phyloP scores from a whole-genome alignment of 2,797 vertebrate genomes.

The Artibeus jamaicensis region DNA sequence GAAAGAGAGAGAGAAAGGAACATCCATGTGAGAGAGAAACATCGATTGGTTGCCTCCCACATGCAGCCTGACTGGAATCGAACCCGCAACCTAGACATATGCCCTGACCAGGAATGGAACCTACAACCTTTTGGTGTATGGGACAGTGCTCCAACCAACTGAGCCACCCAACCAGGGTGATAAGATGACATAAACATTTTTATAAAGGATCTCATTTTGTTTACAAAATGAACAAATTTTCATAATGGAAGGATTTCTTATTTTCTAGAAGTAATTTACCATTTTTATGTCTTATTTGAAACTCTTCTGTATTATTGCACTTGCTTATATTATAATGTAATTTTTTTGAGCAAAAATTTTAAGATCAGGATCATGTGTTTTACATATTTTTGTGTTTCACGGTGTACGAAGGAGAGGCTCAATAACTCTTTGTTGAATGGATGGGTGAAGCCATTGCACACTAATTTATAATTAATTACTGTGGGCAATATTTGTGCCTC shows the following conservation, averaged over 20 bases:
- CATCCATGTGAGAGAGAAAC: neutral
- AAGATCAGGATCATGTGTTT: neutral
- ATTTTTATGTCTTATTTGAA: neutral
- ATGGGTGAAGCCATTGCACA: neutral
- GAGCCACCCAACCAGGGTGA: too few species aligned
- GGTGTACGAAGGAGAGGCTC: neutral
- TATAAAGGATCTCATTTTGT: neutral
- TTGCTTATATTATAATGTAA: neutral
- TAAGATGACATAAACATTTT: neutral
- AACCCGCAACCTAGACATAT: too few species aligned
- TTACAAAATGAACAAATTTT: conserved; percentile 27
- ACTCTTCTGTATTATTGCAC: neutral
- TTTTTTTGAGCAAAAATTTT: neutral
- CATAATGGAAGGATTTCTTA: neutral
- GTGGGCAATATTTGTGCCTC: neutral
- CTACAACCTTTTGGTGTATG: too few species aligned
- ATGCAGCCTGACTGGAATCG: too few species aligned
- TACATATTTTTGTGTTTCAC: neutral
- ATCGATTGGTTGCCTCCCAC: too few species aligned
- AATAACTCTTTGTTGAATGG: neutral
- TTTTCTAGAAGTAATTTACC: neutral
- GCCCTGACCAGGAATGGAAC: too few species aligned
- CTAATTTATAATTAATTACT: neutral
- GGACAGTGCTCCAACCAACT: too few species aligned
- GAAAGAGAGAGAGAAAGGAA: neutral